A percentile compares a stretch with the other conserved stretches of the same genome.
Conservation (phyloP, 1,140 invertebrate genomes). For the Sipha flava region DNA sequence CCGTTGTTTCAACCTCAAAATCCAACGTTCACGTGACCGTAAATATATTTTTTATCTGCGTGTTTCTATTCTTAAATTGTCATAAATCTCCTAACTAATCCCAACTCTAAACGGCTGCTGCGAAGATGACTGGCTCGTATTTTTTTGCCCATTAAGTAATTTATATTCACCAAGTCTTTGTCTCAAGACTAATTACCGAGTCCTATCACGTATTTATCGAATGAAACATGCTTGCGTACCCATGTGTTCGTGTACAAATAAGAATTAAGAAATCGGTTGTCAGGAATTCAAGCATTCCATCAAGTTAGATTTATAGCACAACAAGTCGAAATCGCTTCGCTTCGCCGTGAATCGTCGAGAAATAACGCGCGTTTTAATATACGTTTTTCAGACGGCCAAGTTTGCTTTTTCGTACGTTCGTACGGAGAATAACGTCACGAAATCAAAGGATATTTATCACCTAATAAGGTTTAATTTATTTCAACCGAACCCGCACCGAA, state of each 20-base stretch:
- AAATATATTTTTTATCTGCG: too few species aligned
- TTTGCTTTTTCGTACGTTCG: background rate
- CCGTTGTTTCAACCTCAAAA: too few species aligned
- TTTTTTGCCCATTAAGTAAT: too few species aligned
- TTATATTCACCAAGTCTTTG: background rate
- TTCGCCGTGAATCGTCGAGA: background rate
- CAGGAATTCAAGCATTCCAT: background rate
- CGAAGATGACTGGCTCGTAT: background rate
- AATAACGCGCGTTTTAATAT: background rate
- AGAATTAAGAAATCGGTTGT: background rate
- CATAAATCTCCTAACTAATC: background rate
- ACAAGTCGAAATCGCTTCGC: background rate
- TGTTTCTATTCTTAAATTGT: background rate
- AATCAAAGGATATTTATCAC: too few species aligned
- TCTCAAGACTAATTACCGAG: background rate
- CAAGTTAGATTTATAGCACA: background rate
- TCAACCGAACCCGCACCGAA: too few species aligned
- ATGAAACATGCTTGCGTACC: background rate
- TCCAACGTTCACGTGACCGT: too few species aligned
- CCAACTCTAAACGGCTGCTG: background rate
- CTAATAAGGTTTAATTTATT: too few species aligned
- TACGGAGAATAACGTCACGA: too few species aligned
- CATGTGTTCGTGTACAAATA: background rate
- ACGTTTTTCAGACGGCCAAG: background rate
- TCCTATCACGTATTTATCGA: background rate